phyloP scores from a whole-genome alignment of 2,113 vertebrate genomes.

The Tachysurus vachellii region DNA sequence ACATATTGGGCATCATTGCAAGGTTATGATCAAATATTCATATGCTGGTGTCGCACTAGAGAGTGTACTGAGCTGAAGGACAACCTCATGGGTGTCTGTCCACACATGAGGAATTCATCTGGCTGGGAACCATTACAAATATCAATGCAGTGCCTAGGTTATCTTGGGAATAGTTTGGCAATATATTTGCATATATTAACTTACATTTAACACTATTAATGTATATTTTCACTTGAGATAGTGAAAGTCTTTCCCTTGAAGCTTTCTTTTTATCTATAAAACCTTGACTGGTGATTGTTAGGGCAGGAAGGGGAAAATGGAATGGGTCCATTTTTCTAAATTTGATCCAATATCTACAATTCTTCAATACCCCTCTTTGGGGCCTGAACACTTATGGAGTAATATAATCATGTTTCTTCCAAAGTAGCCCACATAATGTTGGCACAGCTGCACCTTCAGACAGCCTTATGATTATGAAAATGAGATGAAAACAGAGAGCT shows the following conservation, averaged over 20 bases:
- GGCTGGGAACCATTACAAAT: slow-evolving; percentile 18
- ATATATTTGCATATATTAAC: slow-evolving; percentile 21
- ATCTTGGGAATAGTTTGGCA: slow-evolving; percentile 2
- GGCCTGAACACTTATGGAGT: slow-evolving; percentile 55
- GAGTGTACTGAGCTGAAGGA: slow-evolving; percentile 48
- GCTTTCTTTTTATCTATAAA: slow-evolving; percentile 1
- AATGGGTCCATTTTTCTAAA: slow-evolving; percentile 67
- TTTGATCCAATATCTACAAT: slow-evolving; percentile 69
- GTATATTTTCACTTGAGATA: slow-evolving; percentile 25
- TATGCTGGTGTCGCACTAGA: slow-evolving; percentile 21
- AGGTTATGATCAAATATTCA: slow-evolving; percentile 51
- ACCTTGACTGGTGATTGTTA: slow-evolving; percentile 41
- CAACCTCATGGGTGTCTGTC: slow-evolving; percentile 14
- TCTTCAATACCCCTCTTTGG: slow-evolving; percentile 63
- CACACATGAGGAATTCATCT: slow-evolving; percentile 29
- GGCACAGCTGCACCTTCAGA: slow-evolving; percentile 63
- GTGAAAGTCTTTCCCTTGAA: neutral
- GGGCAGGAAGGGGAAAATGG: slow-evolving; percentile 29
- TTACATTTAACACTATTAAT: slow-evolving; percentile 13
- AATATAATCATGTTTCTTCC: slow-evolving; percentile 61
- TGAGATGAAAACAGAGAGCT: slow-evolving; percentile 63
- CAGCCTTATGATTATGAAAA: slow-evolving; percentile 70
- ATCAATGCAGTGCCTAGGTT: slow-evolving; percentile 22
- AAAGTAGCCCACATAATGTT: slow-evolving; percentile 58
- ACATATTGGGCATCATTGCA: slow-evolving; percentile 32